Conservation (phyloP, 2,113 vertebrate genomes). For the Pollimyrus isidori region DNA sequence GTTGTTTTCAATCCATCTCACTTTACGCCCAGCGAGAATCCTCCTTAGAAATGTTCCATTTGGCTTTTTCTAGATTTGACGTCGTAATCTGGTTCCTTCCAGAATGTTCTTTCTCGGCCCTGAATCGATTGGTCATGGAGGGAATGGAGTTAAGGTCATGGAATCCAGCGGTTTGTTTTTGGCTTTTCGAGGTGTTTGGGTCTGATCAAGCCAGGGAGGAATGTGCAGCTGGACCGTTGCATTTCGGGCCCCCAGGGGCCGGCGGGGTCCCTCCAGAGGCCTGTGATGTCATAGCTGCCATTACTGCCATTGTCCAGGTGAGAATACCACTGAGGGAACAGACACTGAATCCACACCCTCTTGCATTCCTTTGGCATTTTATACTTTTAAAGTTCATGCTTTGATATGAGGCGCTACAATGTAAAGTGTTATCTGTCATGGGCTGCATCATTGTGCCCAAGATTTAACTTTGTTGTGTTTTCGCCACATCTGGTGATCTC, state of each 20-base stretch:
- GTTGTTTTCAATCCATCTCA: background rate
- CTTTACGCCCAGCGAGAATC: background rate
- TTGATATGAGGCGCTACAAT: background rate
- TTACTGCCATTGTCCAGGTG: slow-evolving; percentile 32
- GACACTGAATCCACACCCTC: background rate
- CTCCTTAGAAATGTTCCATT: background rate
- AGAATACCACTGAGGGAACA: slow-evolving; percentile 26
- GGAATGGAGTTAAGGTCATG: background rate
- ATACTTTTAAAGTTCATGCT: background rate
- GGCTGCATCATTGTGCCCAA: background rate
- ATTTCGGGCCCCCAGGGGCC: background rate
- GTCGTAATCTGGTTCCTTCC: background rate
- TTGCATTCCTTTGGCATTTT: background rate
- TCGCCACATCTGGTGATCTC: background rate
- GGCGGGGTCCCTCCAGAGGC: background rate
- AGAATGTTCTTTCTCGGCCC: background rate
- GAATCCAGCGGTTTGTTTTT: background rate
- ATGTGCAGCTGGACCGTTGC: background rate
- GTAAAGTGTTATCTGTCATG: background rate
- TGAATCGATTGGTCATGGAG: background rate
- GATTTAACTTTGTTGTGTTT: background rate
- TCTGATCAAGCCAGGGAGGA: background rate
- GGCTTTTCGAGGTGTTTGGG: background rate
- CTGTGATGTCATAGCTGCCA: slow-evolving; percentile 42
- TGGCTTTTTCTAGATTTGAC: background rate